Base-by-base conservation (phyloP, 2,113 vertebrate species). In the Eudorcas thomsonii region DNA sequence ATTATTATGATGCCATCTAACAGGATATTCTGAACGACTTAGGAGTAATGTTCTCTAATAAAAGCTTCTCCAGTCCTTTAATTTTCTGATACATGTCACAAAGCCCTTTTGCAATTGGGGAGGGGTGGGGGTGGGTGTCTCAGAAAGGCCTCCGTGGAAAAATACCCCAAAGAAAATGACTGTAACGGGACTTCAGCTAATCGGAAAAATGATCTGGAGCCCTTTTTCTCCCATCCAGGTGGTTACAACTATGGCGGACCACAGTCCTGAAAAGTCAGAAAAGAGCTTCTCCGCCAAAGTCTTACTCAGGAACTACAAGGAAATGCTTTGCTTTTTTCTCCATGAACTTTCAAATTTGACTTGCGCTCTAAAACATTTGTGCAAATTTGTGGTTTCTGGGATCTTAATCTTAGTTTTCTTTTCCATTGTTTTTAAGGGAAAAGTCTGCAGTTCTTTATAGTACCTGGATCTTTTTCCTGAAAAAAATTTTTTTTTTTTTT, bases 271-370 rank as follows among this genome's bases (percentile, higher is more conserved):
- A 33, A 77, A 97, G 97, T 67, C 91, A 6, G 62, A 39, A 36
- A n/a, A 43, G n/a, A 89, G 93, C 91, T 57, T 55, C 90, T 55
- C 6, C 13, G 50, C 64, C 62, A 8, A 89, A 91, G 81, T 54
- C 81, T 80, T 39, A 4, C 17, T 88, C 8, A 59, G 30, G 86
- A 88, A 95, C 84, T 33, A 19, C 81, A 15, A 25, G 36, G 54
- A 77, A n/a, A 96, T 17, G 11, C 43, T 92, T 30, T 13, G 54
- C 86, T 8, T 80, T 59, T 74, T 74, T 74, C n/a, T 33, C 71
- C 13, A 13, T 3, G 33, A 97, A 98, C 96, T 97, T 98, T 57
- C 57, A 21, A 50, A 90, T 91, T 52, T 48, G 2, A 62, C 59
- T 54, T 30, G 33, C 0, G 43, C 33, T 62, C 93, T 57, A 50